Base-by-base conservation (phyloP, 2,888 invertebrate genomes). In the Epinotia nisella region DNA sequence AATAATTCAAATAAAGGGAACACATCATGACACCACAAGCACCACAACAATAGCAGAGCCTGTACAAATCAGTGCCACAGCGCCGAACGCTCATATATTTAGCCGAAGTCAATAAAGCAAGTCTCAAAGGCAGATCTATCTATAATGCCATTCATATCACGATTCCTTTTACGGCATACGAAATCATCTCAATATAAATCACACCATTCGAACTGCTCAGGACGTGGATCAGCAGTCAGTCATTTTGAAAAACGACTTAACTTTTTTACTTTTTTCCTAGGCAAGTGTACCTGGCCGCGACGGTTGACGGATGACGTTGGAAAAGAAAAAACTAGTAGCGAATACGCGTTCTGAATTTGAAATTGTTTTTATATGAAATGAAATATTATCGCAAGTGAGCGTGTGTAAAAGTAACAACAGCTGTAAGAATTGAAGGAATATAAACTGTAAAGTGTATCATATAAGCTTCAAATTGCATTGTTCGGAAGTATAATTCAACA, bases 171-270 rank as follows among this genome's bases (percentile, higher is more conserved):
- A 80, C 76, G 74, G 70, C 77, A 70, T 77, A 73, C 78, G 79
- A 51, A 81, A 83, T 74, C 74, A 74, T 77, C 78, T 79, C 81
- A 82, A 81, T 81, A 85, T 87, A 87, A 87, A 87, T 86, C 87
- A 82, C 71, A 58, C 62, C 29, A n/a, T 76, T 78, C 77, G 77
- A 79, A 75, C 79, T 81, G 86, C 79, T 76, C 73, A 76, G 81
- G 85, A 86, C 86, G 80, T 76, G 79, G 85, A 70, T 75, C 84
- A 84, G 79, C 82, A 85, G 82, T 85, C 83, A 83, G 86, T 86
- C 86, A 87, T 84, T 87, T 83, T 87, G 88, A 88, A 85, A 86
- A 88, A 89, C 87, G 87, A 86, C 83, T 76, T 78, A 82, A 86
- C 83, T 85, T 87, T 82, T 70, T 70, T 29, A 49, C 49, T 49